Evolutionary conservation across 2,113 vertebrate species (phyloP).

Genomic region (Elanus axillaris): DNA sequence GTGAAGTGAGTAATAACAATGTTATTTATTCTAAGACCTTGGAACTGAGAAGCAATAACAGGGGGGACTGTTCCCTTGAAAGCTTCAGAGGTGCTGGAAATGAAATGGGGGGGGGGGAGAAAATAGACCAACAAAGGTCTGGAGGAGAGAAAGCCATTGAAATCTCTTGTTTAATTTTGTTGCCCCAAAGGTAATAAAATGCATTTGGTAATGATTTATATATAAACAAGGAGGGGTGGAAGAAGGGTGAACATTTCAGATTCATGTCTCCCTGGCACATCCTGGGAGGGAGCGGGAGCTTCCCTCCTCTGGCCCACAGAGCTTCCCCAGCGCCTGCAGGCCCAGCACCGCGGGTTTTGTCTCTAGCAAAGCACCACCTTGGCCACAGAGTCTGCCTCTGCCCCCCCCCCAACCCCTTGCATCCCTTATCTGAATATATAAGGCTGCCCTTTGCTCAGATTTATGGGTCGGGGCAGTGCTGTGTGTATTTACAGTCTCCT

Average conservation of each 20-base stretch:
- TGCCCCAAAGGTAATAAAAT: conserved; percentile 45
- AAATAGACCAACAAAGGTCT: conserved; percentile 40
- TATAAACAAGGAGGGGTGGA: background rate
- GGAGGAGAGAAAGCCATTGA: conserved; percentile 29
- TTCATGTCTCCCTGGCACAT: background rate
- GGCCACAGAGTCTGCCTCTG: background rate
- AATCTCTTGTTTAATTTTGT: conserved; percentile 51
- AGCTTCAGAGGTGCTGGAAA: conserved; percentile 41
- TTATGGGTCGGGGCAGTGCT: conserved; percentile 83
- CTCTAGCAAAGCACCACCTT: background rate
- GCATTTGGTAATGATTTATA: conserved; percentile 19
- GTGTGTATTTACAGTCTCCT: conserved; percentile 98
- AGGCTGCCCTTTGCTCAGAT: conserved; percentile 85
- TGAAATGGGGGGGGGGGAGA: background rate
- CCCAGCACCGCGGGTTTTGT: background rate
- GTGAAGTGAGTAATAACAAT: conserved; percentile 64
- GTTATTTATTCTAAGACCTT: conserved; percentile 71
- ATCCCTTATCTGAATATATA: conserved; percentile 81
- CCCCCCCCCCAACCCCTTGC: background rate
- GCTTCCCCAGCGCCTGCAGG: background rate
- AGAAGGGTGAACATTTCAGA: background rate
- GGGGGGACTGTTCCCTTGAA: conserved; percentile 49
- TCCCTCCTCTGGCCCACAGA: background rate
- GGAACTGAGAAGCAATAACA: conserved; percentile 58
- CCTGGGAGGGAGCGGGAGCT: background rate